phyloP scores from a whole-genome alignment of 1,140 invertebrate species.

The Philaenus spumarius region DNA sequence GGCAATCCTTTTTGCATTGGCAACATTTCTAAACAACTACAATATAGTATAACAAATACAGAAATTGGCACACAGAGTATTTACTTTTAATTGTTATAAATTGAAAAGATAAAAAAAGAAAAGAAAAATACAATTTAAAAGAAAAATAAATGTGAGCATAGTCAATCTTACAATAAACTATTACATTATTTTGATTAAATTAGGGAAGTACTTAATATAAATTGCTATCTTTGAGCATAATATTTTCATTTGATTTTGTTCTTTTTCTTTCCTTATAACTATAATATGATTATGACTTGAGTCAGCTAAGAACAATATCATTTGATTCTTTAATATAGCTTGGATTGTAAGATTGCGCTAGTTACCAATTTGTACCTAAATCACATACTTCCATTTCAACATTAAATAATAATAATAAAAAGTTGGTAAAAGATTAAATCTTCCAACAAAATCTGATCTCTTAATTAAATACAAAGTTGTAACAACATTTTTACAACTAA shows the following conservation, averaged over 20 bases:
- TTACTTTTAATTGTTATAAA: conserved; percentile 3
- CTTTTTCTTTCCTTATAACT: neutral
- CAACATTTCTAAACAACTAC: neutral
- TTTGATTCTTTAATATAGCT: no score
- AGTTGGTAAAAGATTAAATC: no score
- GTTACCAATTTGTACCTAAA: no score
- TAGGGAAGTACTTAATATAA: conserved; percentile 10
- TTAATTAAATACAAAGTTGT: no score
- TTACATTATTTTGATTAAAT: neutral
- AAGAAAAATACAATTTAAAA: conserved; percentile 7
- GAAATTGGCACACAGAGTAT: conserved; percentile 15
- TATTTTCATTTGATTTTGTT: neutral
- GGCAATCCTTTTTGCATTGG: neutral
- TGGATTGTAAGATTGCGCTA: no score
- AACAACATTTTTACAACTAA: no score
- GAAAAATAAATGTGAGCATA: neutral
- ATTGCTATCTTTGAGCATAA: conserved; percentile 10
- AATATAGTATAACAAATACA: conserved; percentile 17
- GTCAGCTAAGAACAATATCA: no score
- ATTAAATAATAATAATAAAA: no score
- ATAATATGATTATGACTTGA: neutral
- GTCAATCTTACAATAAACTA: conserved; percentile 1
- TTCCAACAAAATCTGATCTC: no score
- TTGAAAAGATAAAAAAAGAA: conserved; percentile 4
- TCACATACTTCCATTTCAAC: no score